These are phyloP conservation scores for Lordiphosa mommai DNA, from an alignment of 1,140 invertebrate genomes.

Conservation along the genomic window DNA sequence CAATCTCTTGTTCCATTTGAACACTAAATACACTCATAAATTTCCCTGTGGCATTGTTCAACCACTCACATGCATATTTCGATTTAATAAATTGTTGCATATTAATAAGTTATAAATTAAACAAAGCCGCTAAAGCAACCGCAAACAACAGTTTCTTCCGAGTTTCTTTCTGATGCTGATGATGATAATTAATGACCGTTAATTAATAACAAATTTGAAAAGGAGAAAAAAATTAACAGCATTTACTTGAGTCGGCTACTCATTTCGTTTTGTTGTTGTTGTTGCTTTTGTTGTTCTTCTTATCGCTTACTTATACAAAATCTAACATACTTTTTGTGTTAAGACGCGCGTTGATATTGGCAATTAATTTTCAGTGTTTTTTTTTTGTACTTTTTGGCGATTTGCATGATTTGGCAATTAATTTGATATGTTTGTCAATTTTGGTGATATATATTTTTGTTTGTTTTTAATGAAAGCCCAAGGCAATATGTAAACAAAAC, in stretches of 20 bases:
- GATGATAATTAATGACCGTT: slow-evolving; percentile 13
- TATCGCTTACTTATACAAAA: slow-evolving; percentile 1
- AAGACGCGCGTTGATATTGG: slow-evolving; percentile 11
- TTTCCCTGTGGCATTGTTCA: background rate
- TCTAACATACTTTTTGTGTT: slow-evolving; percentile 12
- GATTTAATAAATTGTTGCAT: slow-evolving; percentile 15
- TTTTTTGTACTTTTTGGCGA: slow-evolving; percentile 16
- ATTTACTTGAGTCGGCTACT: slow-evolving; percentile 8
- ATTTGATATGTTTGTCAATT: slow-evolving; percentile 16
- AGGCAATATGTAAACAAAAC: slow-evolving; percentile 18
- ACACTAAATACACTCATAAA: slow-evolving; percentile 11
- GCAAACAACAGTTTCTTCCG: background rate
- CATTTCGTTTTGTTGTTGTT: background rate
- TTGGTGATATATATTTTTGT: slow-evolving; percentile 20
- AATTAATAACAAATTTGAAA: slow-evolving; percentile 22
- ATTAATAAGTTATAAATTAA: slow-evolving; percentile 21
- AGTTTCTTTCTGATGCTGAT: background rate
- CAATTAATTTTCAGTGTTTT: slow-evolving; percentile 16
- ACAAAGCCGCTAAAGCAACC: slow-evolving; percentile 7
- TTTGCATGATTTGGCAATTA: slow-evolving; percentile 25
- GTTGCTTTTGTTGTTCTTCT: too few species aligned
- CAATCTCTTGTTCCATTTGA: slow-evolving; percentile 5
- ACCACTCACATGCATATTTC: background rate
- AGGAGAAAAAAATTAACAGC: slow-evolving; percentile 6
- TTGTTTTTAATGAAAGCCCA: slow-evolving; percentile 17